Conservation (phyloP, 2,888 invertebrate species). For the Sturmia bella region DNA sequence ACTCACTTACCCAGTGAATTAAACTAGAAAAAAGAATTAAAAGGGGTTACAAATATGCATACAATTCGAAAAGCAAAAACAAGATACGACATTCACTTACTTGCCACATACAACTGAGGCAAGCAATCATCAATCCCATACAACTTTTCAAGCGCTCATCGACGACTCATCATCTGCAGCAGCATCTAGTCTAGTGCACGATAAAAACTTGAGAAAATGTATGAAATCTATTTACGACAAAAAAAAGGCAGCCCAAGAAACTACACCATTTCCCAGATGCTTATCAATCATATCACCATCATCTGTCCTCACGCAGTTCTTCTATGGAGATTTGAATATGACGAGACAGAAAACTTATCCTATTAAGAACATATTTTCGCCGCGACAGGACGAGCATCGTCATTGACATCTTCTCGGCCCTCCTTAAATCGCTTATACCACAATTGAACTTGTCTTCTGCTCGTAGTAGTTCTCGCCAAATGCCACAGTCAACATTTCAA, state of each 20-base stretch:
- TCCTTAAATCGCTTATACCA: no score
- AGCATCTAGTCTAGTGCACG: constrained; percentile 10
- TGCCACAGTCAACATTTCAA: no score
- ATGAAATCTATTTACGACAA: constrained; percentile 12
- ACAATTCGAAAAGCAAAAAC: neutral
- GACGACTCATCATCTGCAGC: constrained; percentile 3
- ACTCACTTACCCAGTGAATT: constrained; percentile 1
- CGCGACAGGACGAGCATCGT: no score
- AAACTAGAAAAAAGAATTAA: constrained; percentile 12
- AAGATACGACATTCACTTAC: no score
- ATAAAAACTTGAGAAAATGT: constrained; percentile 40
- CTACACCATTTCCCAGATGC: constrained; percentile 30
- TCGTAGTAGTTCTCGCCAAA: no score
- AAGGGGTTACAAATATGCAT: constrained; percentile 10
- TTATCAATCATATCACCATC: neutral
- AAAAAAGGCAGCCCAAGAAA: constrained; percentile 2
- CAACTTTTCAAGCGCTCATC: constrained; percentile 35
- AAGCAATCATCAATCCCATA: constrained; percentile 33
- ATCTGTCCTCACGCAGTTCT: no score
- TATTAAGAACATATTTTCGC: no score
- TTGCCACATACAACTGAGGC: neutral
- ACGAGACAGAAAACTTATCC: no score
- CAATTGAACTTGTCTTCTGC: no score
- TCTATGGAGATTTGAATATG: no score
- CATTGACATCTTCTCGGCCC: no score